Base-by-base conservation (phyloP, 1,140 invertebrate species). In the Drosophila pseudoobscura region DNA sequence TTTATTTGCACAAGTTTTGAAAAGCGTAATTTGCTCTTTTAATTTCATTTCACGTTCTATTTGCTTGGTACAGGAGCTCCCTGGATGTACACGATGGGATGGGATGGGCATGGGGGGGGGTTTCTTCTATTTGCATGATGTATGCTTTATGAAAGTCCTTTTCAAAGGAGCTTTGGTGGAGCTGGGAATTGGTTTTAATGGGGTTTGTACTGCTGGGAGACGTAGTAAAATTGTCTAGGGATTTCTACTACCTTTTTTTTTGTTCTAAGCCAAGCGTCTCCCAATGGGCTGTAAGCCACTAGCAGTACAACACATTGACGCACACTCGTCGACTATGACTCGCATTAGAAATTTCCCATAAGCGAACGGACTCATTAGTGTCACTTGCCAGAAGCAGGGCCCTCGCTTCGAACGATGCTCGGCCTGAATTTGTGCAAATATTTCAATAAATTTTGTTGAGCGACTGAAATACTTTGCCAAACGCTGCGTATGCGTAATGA, bases 1-100 rank as follows among this genome's bases (percentile, higher is more conserved):
- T 85, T 88, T 85, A 80, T 84, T 84, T 79, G 63, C 53, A 44
- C 47, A 46, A 45, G 47, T 74, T 75, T 71, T 66, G 63, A 71
- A 79, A 71, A 78, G 58, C 68, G 39, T 75, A 72, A 87, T 85
- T 85, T 87, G 64, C 82, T 64, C 79, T 85, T 85, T 88, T 88
- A 78, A 82, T 85, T 87, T 88, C 55, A 82, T 87, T 87, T 78
- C 59, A 57, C 78, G 68, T 84, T 69, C 56, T 70, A 84, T 84
- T 84, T 84, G 72, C 74, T 56, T 41, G 62, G 22, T 63, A 47
- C 22, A 35, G 31, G 62, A 26, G 53, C 35, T 5, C 3, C 4
- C 43, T 15, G n/a, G 11, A 13, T 20, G 3, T 45, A 41, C 20
- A 47, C 45, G 29, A 50, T 15, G n/a, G n/a, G 17, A 64, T 57